These are phyloP conservation scores for Butorides virescens DNA, from an alignment of 2,113 vertebrate species.

Conservation along the genomic window DNA sequence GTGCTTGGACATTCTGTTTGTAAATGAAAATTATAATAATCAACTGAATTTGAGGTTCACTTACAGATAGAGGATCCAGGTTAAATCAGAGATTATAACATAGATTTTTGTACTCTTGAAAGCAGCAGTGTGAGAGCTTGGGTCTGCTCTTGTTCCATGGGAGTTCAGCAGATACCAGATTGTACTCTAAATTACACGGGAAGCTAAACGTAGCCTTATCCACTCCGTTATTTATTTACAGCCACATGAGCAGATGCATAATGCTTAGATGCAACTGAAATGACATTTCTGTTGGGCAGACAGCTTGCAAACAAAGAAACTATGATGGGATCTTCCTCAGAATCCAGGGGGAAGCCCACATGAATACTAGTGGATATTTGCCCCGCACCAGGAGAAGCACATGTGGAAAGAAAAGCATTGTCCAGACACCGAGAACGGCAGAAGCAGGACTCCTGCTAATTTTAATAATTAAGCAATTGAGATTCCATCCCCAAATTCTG, in stretches of 20 bases:
- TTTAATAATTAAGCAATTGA: background rate
- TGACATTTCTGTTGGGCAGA: slow-evolving; percentile 41
- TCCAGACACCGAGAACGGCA: background rate
- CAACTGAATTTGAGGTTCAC: background rate
- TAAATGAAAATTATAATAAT: background rate
- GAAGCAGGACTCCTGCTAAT: background rate
- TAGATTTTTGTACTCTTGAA: background rate
- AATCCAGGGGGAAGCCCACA: background rate
- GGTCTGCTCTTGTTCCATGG: background rate
- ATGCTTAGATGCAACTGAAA: slow-evolving; percentile 40
- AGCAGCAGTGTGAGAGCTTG: background rate
- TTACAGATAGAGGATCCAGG: background rate
- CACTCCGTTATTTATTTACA: slow-evolving; percentile 37
- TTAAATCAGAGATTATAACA: background rate
- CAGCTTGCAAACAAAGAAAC: slow-evolving; percentile 32
- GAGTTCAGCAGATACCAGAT: slow-evolving; percentile 30
- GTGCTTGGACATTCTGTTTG: background rate
- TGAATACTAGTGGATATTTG: background rate
- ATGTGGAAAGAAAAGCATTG: background rate
- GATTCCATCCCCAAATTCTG: background rate
- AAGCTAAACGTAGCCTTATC: slow-evolving; percentile 19
- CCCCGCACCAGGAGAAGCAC: fast-evolving
- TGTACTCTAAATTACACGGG: slow-evolving; percentile 14
- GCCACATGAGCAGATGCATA: slow-evolving; percentile 33
- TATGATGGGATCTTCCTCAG: background rate